These are phyloP conservation scores for Toxotes jaculatrix DNA, from an alignment of 2,113 vertebrate species.

Conservation along the genomic window DNA sequence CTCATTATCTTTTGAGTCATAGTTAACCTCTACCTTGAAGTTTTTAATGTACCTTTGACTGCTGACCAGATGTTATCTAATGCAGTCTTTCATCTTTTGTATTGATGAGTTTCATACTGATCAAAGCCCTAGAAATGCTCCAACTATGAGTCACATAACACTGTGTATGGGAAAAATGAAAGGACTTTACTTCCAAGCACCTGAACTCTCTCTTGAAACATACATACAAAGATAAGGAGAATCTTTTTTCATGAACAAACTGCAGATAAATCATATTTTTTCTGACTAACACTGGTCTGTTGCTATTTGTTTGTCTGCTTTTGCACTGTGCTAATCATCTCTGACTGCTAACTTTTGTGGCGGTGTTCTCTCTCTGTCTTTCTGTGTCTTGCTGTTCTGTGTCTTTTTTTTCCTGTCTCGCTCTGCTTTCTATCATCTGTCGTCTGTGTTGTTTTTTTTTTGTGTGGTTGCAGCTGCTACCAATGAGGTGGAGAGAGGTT, in stretches of 20 bases:
- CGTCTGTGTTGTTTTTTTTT: constrained; percentile 72
- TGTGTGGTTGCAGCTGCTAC: constrained; percentile 94
- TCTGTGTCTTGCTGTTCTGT: constrained; percentile 75
- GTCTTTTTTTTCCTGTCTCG: constrained; percentile 73
- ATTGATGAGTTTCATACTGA: not conserved
- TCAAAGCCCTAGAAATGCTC: not conserved
- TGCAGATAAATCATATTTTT: constrained; percentile 23
- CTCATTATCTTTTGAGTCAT: not conserved
- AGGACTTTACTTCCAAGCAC: not conserved
- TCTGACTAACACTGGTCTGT: constrained; percentile 52
- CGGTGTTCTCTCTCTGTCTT: constrained; percentile 68
- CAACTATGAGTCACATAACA: not conserved
- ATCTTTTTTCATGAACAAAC: not conserved
- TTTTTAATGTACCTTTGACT: not conserved
- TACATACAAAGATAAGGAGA: not conserved
- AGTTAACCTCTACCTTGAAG: not conserved
- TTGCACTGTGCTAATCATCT: constrained; percentile 75
- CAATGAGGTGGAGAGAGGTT: constrained; percentile 99
- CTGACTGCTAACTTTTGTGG: constrained; percentile 81
- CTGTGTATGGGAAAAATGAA: not conserved
- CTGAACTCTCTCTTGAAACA: not conserved
- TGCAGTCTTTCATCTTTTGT: not conserved
- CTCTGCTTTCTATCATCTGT: constrained; percentile 82
- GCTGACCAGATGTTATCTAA: not conserved
- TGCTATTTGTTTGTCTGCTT: constrained; percentile 72